A percentile compares a stretch with the other conserved stretches of the same genome.
phyloP scores from a whole-genome alignment of 2,888 invertebrate genomes.

The Nemapogon koenigi region DNA sequence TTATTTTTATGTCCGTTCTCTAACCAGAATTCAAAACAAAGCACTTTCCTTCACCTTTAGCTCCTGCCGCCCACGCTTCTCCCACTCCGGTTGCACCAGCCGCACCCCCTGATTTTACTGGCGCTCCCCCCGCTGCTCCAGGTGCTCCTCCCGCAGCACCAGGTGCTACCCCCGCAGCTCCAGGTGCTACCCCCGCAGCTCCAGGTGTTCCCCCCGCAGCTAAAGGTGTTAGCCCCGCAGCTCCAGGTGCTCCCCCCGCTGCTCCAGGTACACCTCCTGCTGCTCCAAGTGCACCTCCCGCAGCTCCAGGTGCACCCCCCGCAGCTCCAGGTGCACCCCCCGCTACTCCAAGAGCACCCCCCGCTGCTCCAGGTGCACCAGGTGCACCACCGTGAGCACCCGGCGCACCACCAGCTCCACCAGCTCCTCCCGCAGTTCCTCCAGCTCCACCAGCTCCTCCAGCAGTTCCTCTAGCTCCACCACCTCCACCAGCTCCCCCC shows the following conservation, averaged over 20 bases:
- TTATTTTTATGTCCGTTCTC: not conserved
- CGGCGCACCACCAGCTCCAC: slow-evolving; percentile 13
- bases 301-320: slow-evolving; percentile 10
- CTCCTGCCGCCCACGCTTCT: slow-evolving; percentile 5
- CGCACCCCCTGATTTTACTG: slow-evolving; percentile 2
- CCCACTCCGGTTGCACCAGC: slow-evolving; percentile 2
- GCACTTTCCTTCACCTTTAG: slow-evolving; percentile 4
- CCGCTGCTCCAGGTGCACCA: slow-evolving; percentile 7
- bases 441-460: no score
- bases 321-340: slow-evolving; percentile 11
- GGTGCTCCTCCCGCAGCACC: slow-evolving; percentile 12
- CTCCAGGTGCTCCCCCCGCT: not conserved
- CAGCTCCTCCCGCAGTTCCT: slow-evolving; percentile 9
- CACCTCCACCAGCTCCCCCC: slow-evolving; percentile 7
- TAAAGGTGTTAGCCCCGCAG: not conserved
- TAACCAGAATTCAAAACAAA: not conserved
- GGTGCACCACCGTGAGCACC: slow-evolving; percentile 4
- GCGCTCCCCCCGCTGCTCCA: slow-evolving; percentile 13
- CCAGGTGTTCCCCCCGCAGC: not conserved
- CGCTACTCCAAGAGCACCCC: slow-evolving; percentile 12
- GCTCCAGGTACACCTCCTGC: slow-evolving; percentile 2
- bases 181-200: slow-evolving; percentile 8
- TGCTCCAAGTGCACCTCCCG: slow-evolving; percentile 10
- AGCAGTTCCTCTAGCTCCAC: slow-evolving; percentile 5
- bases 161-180: slow-evolving; percentile 13